A percentile compares a stretch with the other conserved stretches of the same genome.
phyloP scores from a whole-genome alignment of 2,888 invertebrate species.

The Cerastis leucographa region DNA sequence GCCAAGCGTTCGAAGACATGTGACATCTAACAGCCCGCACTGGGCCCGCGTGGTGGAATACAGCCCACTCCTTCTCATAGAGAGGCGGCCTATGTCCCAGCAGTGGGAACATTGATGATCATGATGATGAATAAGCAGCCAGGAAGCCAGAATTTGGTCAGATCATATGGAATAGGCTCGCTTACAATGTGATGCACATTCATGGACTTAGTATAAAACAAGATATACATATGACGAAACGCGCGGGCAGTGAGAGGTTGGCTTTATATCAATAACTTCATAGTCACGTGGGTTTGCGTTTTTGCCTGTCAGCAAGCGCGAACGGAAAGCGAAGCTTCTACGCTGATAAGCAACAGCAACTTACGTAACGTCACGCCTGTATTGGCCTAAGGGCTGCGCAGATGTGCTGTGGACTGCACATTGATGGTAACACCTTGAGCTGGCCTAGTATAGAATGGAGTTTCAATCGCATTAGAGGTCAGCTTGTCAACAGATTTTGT shows the following conservation, averaged over 20 bases:
- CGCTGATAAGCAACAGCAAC: conserved; percentile 40
- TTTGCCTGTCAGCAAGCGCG: conserved; percentile 16
- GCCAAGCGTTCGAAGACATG: too few relatives aligned
- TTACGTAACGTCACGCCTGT: background rate
- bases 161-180: background rate
- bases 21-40: too few relatives aligned
- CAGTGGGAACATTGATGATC: too few relatives aligned
- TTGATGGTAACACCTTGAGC: background rate
- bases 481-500: background rate
- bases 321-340: conserved; percentile 23
- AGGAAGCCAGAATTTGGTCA: background rate
- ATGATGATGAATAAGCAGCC: too few relatives aligned
- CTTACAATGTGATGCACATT: background rate
- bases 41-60: too few relatives aligned
- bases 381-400: background rate
- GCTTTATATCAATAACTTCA: conserved; percentile 37
- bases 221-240: background rate
- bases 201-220: background rate
- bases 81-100: too few relatives aligned
- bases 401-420: background rate
- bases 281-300: conserved; percentile 34
- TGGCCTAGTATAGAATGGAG: background rate
- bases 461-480: background rate
- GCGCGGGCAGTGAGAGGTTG: conserved; percentile 47
- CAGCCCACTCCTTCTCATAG: too few relatives aligned